A percentile compares a stretch with the other conserved stretches of the same genome.
These are phyloP conservation scores for Aporophyla lueneburgensis DNA, from an alignment of 2,888 invertebrate species.

Conservation along the genomic window DNA sequence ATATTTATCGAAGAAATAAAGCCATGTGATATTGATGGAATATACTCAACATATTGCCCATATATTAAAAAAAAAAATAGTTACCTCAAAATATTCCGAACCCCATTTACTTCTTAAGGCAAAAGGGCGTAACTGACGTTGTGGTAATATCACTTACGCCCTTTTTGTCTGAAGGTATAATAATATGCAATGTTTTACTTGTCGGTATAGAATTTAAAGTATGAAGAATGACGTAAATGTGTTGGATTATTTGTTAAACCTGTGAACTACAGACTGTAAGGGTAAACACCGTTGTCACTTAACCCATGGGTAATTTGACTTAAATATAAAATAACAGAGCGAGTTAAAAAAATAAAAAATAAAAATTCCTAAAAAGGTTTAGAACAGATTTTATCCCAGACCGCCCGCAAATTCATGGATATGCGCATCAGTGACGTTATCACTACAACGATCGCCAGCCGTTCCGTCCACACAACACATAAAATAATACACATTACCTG, in stretches of 20 bases:
- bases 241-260: slow-evolving; percentile 29
- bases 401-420: too few species aligned
- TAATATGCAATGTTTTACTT: slow-evolving; percentile 29
- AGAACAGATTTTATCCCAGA: too few species aligned
- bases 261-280: slow-evolving; percentile 51
- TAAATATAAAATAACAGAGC: too few species aligned
- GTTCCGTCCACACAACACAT: too few species aligned
- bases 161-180: slow-evolving; percentile 17
- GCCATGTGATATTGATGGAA: slow-evolving; percentile 81
- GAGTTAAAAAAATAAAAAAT: too few species aligned
- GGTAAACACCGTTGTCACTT: too few species aligned
- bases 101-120: slow-evolving; percentile 30
- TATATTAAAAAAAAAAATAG: slow-evolving; percentile 75
- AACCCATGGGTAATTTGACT: too few species aligned
- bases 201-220: slow-evolving; percentile 33
- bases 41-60: slow-evolving; percentile 72
- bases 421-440: too few species aligned
- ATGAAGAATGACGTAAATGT: slow-evolving; percentile 20
- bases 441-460: too few species aligned
- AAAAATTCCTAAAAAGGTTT: too few species aligned
- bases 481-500: too few species aligned
- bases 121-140: slow-evolving; percentile 14
- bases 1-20: slow-evolving; percentile 72
- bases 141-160: neutral
- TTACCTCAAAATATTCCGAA: slow-evolving; percentile 75